Evolutionary conservation across 2,888 invertebrate species (phyloP).

Genomic region (Watsonalla binaria): DNA sequence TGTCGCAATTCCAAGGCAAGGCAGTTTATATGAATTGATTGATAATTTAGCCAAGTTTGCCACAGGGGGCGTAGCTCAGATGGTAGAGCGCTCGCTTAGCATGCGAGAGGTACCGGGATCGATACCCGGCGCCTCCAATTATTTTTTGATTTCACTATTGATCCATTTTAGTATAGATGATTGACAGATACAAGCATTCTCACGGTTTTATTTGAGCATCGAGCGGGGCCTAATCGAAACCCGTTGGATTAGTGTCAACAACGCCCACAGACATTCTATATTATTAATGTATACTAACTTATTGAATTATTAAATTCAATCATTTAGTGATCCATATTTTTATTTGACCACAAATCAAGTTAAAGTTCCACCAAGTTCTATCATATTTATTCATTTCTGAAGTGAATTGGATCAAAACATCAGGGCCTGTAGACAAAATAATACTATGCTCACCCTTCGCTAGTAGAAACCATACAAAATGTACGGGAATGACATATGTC

Average conservation of each 20-base stretch:
- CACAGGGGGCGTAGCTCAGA: constrained; percentile 75
- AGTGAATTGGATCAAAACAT: too few relatives aligned
- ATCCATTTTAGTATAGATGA: not conserved
- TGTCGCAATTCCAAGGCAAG: not conserved
- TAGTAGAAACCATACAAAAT: too few relatives aligned
- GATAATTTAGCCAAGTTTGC: not conserved
- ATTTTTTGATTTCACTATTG: constrained; percentile 6
- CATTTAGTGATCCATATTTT: too few relatives aligned
- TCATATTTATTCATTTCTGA: too few relatives aligned
- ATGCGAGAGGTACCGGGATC: constrained; percentile 78
- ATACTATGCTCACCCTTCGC: too few relatives aligned
- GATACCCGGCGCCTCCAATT: constrained; percentile 76
- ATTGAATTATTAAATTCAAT: too few relatives aligned
- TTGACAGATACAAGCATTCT: not conserved
- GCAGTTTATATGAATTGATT: not conserved
- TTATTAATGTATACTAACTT: too few relatives aligned
- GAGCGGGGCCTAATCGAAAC: not conserved
- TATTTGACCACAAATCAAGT: too few relatives aligned
- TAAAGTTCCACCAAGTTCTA: too few relatives aligned
- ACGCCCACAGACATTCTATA: not conserved
- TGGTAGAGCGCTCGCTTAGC: constrained; percentile 80
- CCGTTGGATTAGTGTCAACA: not conserved
- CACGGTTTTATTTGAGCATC: not conserved
- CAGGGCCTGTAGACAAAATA: too few relatives aligned
- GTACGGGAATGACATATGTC: too few relatives aligned